Evolutionary conservation across 2,797 vertebrate genomes (phyloP), one percentile per base, ranked within the genome.

Genomic region (Neosilurus mollespiculum): DNA sequence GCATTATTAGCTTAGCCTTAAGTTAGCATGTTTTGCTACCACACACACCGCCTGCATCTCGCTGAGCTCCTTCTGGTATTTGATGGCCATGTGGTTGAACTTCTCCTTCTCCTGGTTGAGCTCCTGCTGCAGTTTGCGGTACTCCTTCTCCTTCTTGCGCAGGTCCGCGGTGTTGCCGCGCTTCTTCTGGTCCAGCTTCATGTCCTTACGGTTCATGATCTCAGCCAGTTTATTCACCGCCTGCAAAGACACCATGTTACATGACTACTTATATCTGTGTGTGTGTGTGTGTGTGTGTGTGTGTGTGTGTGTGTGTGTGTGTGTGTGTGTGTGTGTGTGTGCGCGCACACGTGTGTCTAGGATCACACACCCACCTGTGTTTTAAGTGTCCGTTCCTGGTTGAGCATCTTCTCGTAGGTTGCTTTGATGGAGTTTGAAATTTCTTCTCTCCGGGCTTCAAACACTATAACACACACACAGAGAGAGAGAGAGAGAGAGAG

Each of bases 81-180:
- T 99, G 90, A 97, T 95, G 89, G 97, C 98, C 96, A 98, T 97
- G 88, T 97, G 96, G 93, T 96, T 99, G 88, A 96, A 99, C 94
- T 99, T 99, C 65, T 99, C 98, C 90, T 98, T 99, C 94, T 99
- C 98, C 92, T 97, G 97, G 93, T 98, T 99, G 51, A 99, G 97
- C 70, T 99, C 98, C 88, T 97, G 90, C 84, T 99, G 98, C 24
- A 99, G 94, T 89, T 99, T 99, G 89, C 98, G 93, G 91, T 99
- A 98, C 93, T 99, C 98, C 90, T 99, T 99, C 94, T 99, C 98
- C 87, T 99, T 99, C 93, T 98, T 99, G 87, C 97, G 96, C 91
- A 99, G 93, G 92, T 99, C 98, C 26, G 97, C 96, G 22, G 96
- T 96, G 86, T 96, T 99, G 87, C 96, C 97, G 92, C 97, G 98